Evolutionary conservation across 1,140 invertebrate species (phyloP), one percentile per base, ranked within the genome.

Genomic region (Caenorhabditis remanei): DNA sequence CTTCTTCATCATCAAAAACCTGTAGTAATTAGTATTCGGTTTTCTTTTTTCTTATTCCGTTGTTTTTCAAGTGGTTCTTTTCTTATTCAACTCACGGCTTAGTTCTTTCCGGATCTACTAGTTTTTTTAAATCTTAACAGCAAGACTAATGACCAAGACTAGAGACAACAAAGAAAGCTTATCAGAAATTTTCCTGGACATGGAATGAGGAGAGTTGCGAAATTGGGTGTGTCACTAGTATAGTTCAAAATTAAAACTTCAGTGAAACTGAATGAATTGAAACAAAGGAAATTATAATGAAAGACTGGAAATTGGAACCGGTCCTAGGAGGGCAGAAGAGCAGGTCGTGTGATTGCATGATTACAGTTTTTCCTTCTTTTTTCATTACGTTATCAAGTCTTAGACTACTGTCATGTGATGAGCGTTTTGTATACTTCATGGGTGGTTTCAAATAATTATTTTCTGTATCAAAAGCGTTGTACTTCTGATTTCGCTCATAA

Each of bases 1-100:
- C 65, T 79, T 79, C 65, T 79, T 79, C 71, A 50, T 79, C 71
- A 79, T 79, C 71, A 79, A 79, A 79, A 79, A 79, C 71, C 71
- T 79, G 43, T 79, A 79, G 71, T 79, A 79, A 79, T 79, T 79
- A 79, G n/a, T 79, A 71, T 71, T n/a, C 65, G 65, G 65, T 79
- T 50, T 50, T 79, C n/a, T 79, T 32, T 48, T 46, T 24, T 48
- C 19, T 43, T 46, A 19, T 46, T 46, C 13, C 43, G 5, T 75
- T 19, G 9, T 50, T n/a, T 46, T 79, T 50, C 41, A 32, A 32
- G 32, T 32, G 32, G 32, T 32, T n/a, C 14, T 4, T 50, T 79
- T 50, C 53, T 43, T 2, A 50, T 79, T 50, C 71, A 19, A 46
- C 46, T 71, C 40, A 16, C 40, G 6, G 55, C 55, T 63, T 32